Evolutionary conservation across 1,140 invertebrate species (phyloP).

Genomic region (Drosophila pectinifera): DNA sequence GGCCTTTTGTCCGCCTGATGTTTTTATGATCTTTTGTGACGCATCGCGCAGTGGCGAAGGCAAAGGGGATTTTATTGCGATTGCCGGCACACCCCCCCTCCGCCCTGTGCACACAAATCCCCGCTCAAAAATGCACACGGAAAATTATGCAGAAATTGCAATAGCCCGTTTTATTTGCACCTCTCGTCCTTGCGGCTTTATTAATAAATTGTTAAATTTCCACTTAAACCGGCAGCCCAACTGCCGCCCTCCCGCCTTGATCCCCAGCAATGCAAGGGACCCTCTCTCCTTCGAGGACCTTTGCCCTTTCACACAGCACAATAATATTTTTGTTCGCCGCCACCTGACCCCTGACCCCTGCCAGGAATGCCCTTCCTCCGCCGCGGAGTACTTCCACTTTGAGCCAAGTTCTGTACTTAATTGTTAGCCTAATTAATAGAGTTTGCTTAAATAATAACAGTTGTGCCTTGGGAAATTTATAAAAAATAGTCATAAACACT

Average conservation of each 20-base stretch:
- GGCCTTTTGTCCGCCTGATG: slow-evolving; percentile 55
- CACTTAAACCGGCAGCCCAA: slow-evolving; percentile 2
- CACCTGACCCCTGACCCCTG: slow-evolving; percentile 16
- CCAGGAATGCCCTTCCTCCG: neutral
- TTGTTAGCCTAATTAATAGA: no score
- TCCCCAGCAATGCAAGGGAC: slow-evolving; percentile 5
- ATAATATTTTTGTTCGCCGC: slow-evolving; percentile 18
- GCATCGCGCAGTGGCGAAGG: slow-evolving; percentile 18
- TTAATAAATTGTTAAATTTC: slow-evolving; percentile 36
- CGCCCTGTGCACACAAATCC: neutral
- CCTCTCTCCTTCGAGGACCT: slow-evolving; percentile 1
- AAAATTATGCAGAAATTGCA: slow-evolving; percentile 48
- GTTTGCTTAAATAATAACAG: no score
- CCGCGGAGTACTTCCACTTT: neutral
- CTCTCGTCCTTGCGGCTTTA: slow-evolving; percentile 24
- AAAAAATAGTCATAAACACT: no score
- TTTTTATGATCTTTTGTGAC: slow-evolving; percentile 57
- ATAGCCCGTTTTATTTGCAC: slow-evolving; percentile 23
- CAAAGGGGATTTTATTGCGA: slow-evolving; percentile 54
- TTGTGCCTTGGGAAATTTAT: no score
- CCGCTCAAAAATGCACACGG: slow-evolving; percentile 14
- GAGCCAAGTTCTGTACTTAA: no score
- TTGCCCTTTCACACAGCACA: neutral
- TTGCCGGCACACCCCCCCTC: neutral
- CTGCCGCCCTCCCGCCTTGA: slow-evolving; percentile 4